Evolutionary conservation across 2,888 invertebrate genomes (phyloP), one percentile per base, ranked within the genome.

Genomic region (Rugalucina vietnamica): DNA sequence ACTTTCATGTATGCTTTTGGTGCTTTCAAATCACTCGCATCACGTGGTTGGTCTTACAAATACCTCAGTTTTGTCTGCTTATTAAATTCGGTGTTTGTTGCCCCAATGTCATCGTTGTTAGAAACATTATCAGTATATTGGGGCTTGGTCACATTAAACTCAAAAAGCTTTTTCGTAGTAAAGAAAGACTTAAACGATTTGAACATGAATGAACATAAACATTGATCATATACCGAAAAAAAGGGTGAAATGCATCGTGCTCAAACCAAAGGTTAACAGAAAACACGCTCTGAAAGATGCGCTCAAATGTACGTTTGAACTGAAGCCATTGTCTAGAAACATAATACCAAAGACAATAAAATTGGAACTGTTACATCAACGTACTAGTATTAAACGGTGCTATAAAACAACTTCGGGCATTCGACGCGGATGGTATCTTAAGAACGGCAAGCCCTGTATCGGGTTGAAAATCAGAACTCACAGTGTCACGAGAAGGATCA

Each of bases 1-100:
- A 69, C 78, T 3, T 87, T 83, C 72, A 37, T 87, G n/a, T 87
- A 81, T 50, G 36, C 80, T 29, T 87, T 83, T 69, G 87, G 87
- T 32, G 77, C 83, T 5, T 80, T 79, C 18, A 72, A 78, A 21
- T 85, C 87, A n/a, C 81, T 83, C 49, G 57, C 75, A 12, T 36
- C 70, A 3, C 60, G 84, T 12, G 70, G 65, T 8, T 81, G 84
- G 82, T 76, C 81, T 5, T 71, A 72, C 36, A 39, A 60, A 27
- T 73, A 76, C 18, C 74, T 54, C 1, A 65, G 83, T 24, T 49
- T 81, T 10, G 65, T 87, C 8, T 76, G 76, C 43, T 24, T 85
- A 8, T 14, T 79, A 21, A 78, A 43, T 18, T 78, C 81, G 34
- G 57, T 71, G 0, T 21, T 78, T 0, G 54, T 81, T n/a, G 37